Evolutionary conservation across 2,113 vertebrate species (phyloP).

Genomic region (Circaetus gallicus): DNA sequence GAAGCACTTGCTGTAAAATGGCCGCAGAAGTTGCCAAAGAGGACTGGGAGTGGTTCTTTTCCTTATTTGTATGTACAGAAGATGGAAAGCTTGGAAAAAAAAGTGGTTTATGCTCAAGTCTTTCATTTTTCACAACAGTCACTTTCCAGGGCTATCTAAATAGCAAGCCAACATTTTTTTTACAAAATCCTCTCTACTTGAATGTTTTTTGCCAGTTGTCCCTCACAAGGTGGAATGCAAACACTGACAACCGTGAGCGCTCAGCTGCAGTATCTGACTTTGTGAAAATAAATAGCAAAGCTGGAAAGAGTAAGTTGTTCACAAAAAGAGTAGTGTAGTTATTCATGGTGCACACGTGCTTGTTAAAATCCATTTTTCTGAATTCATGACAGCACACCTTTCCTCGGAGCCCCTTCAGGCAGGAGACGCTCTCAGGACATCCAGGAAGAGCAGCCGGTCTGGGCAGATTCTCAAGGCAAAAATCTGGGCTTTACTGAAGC

Average conservation of each 20-base stretch:
- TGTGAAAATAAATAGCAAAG: background rate
- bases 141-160: background rate
- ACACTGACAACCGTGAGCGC: background rate
- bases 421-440: background rate
- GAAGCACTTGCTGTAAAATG: background rate
- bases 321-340: background rate
- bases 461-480: constrained; percentile 23
- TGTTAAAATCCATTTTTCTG: background rate
- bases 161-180: background rate
- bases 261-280: background rate
- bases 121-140: background rate
- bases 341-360: background rate
- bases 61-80: background rate
- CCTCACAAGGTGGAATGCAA: background rate
- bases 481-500: background rate
- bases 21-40: background rate
- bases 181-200: background rate
- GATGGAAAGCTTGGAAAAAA: background rate
- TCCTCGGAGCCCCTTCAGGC: background rate
- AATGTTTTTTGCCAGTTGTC: background rate
- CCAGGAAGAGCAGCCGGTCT: constrained; percentile 18
- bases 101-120: background rate
- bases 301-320: background rate
- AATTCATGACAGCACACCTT: background rate
- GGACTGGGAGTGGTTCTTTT: background rate